Evolutionary conservation across 1,140 invertebrate genomes (phyloP), one percentile per base, ranked within the genome.

Genomic region (Glossosoma conforme): DNA sequence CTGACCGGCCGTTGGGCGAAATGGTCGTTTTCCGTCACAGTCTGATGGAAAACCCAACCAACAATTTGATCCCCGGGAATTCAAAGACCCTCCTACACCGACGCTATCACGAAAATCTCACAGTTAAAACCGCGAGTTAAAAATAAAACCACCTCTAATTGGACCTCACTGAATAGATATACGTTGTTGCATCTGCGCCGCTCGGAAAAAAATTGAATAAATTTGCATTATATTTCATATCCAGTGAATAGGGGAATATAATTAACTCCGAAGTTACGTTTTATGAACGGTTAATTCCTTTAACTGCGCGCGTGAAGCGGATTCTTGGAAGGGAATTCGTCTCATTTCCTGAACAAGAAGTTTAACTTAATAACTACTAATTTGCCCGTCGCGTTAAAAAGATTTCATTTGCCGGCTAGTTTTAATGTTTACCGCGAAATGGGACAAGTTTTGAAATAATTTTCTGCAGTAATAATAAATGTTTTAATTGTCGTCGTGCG

Each of bases 221-320:
- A 58, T 58, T 58, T 58, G 47, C 56, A 58, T 58, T 53, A 49
- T 44, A 58, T 58, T 58, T 58, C 56, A 58, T 58, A 58, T 43
- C 56, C 56, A 58, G 44, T 58, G 56, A 58, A 50, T 58, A 52
- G 52, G 56, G 48, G 56, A 58, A 58, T 58, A 55, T 58, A 58
- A 58, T 58, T 54, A 58, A 54, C 20, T 37, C 37, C 24, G 49
- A 41, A 44, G 44, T 47, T 54, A 36, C 47, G 56, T 55, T 58
- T 54, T 36, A 58, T 54, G 52, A 55, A 58, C 56, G 52, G 56
- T 58, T 58, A 58, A 58, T 53, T 58, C 50, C 30, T 43, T 52
- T 48, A 51, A 53, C 41, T 58, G 46, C 44, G 11, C 41, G 38
- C 43, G 28, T 45, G 36, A 28, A 37, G 38, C 38, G 20, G 44